Evolutionary conservation across 2,113 vertebrate genomes (phyloP), one percentile per base, ranked within the genome.

Genomic region (Macaca nemestrina): DNA sequence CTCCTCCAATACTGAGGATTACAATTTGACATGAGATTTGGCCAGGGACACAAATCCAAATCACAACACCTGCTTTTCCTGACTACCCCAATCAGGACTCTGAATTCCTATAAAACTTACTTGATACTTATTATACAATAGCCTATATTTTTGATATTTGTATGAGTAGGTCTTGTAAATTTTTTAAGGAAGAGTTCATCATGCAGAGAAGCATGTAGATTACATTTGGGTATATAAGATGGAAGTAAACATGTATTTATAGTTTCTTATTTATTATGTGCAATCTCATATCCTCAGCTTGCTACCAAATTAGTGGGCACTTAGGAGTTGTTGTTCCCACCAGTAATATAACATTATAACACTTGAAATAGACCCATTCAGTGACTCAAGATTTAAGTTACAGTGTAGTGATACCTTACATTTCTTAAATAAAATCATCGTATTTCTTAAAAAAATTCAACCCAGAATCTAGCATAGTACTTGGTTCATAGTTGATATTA

Each of bases 211-310:
- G 6, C 4, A 43, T 43, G 8, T 45, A 83, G 22, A 73, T 12
- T 97, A 48, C 1, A 23, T 67, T n/a, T 90, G 32, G 27, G 5
- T 75, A 55, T 64, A 45, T 64, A 70, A 75, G 4, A 48, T 45
- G 52, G 40, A 83, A 57, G 27, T 90, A 70, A 40, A 61, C 17
- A 64, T 94, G 25, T 20, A 22, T 64, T 93, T 27, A 30, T 50
- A 81, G 48, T 94, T 87, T 93, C 43, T 82, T 87, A 70, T 70
- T 91, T 72, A 85, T 59, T 80, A 57, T 85, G 59, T 83, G 35
- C 32, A n/a, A 40, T 85, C 14, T 76, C 27, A 14, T 86, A 38
- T 48, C 43, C 27, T 79, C n/a, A 89, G 5, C 45, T 86, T 89
- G 23, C 59, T 95, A 30, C 57, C 57, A 82, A 94, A 85, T 76